These are phyloP conservation scores for Acromyrmex heyeri DNA, from an alignment of 1,140 invertebrate species.

Conservation along the genomic window DNA sequence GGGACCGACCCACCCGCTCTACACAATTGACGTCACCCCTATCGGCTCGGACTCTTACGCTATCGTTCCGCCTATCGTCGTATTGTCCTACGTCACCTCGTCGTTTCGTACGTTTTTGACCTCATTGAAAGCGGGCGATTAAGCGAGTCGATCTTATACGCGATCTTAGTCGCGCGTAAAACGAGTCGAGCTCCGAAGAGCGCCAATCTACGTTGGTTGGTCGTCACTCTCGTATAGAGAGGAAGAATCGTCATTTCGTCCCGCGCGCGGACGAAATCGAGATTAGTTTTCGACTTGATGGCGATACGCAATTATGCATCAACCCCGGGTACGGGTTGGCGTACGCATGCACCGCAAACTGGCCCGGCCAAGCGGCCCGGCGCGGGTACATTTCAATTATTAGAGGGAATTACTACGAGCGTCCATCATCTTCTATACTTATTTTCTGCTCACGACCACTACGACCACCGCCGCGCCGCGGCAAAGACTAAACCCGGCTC, in stretches of 20 bases:
- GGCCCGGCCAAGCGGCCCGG: conserved; percentile 77
- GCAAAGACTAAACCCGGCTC: conserved; percentile 76
- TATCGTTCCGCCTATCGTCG: conserved; percentile 73
- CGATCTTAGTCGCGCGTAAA: not conserved
- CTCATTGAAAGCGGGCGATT: conserved; percentile 10
- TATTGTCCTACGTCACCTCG: conserved; percentile 47
- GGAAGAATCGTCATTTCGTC: conserved; percentile 1
- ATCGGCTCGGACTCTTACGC: conserved; percentile 79
- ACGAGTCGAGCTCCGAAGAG: not conserved
- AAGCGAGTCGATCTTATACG: conserved; percentile 7
- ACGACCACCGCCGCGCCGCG: conserved; percentile 64
- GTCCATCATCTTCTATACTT: conserved; percentile 87
- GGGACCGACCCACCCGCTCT: conserved; percentile 78
- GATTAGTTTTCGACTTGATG: conserved; percentile 75
- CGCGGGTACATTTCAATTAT: conserved; percentile 87
- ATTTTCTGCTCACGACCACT: conserved; percentile 84
- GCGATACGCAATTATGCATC: conserved; percentile 75
- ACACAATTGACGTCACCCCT: conserved; percentile 80
- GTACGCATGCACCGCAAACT: conserved; percentile 76
- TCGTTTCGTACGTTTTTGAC: not conserved
- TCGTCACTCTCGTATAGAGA: not conserved
- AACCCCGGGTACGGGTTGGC: conserved; percentile 55
- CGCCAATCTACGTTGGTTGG: not conserved
- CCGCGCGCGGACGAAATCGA: conserved; percentile 70
- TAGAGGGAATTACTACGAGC: conserved; percentile 86